Conservation (phyloP, 2,113 vertebrate species). For the Mola mola region DNA sequence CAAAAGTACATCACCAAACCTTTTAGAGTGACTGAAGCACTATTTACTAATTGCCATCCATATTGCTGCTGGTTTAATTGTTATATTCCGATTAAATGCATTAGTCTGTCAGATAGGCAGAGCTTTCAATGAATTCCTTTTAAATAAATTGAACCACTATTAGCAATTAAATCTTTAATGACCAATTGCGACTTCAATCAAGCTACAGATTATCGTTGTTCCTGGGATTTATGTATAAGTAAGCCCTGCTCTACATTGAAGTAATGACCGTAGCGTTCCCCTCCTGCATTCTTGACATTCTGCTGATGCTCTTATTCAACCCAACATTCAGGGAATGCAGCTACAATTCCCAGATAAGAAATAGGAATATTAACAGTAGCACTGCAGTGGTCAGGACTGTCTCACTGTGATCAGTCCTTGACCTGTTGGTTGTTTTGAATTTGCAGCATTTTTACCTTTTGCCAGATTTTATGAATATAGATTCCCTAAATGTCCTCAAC, state of each 20-base stretch:
- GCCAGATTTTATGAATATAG: constrained; percentile 25
- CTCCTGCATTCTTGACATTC: constrained; percentile 7
- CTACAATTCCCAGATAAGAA: too few relatives aligned
- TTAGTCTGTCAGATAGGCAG: constrained; percentile 16
- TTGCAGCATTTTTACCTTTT: constrained; percentile 8
- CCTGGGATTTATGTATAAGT: constrained; percentile 9
- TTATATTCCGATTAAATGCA: constrained; percentile 37
- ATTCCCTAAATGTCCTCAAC: constrained; percentile 47
- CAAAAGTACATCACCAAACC: constrained; percentile 37
- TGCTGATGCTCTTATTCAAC: constrained; percentile 2
- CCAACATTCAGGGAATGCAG: constrained; percentile 1
- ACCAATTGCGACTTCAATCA: constrained; percentile 23
- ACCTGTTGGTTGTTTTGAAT: too few relatives aligned
- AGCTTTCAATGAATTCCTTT: constrained; percentile 13
- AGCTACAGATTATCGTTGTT: constrained; percentile 18
- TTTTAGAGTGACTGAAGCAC: constrained; percentile 27
- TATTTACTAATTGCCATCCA: constrained; percentile 35
- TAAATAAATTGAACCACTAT: constrained; percentile 28
- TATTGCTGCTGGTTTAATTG: constrained; percentile 36
- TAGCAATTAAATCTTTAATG: constrained; percentile 44
- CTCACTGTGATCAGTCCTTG: too few relatives aligned
- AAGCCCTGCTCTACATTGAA: not conserved
- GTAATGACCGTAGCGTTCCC: not conserved
- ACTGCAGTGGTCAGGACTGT: too few relatives aligned
- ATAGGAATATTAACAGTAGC: too few relatives aligned